Evolutionary conservation across 2,797 vertebrate genomes (phyloP).

Genomic region (Malacoctenus gilli): DNA sequence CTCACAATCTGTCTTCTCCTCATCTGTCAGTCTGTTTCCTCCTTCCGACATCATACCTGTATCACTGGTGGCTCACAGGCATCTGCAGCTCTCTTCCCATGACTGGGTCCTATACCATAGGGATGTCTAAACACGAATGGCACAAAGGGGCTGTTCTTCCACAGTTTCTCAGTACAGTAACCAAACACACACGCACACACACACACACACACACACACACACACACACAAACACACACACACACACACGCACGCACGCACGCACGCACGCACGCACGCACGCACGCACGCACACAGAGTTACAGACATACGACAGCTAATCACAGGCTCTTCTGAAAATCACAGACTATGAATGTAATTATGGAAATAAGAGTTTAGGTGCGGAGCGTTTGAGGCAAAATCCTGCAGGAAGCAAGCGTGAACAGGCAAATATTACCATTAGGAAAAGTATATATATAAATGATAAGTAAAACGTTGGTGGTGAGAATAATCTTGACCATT

Average conservation of each 20-base stretch:
- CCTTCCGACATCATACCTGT: slow-evolving; percentile 55
- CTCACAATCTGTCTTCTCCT: slow-evolving; percentile 36
- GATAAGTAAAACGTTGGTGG: background rate
- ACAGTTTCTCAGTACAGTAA: slow-evolving; percentile 58
- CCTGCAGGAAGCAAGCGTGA: slow-evolving; percentile 14
- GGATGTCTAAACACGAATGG: slow-evolving; percentile 66
- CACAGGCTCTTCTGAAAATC: slow-evolving; percentile 66
- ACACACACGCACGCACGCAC: slow-evolving; percentile 27
- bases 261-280: slow-evolving; percentile 23
- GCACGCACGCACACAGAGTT: background rate
- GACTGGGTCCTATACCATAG: slow-evolving; percentile 59
- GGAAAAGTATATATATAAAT: slow-evolving; percentile 30
- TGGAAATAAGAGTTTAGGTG: slow-evolving; percentile 37
- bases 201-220: slow-evolving; percentile 27
- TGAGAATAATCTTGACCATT: too few relatives aligned
- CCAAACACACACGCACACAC: slow-evolving; percentile 17
- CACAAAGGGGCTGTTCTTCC: slow-evolving; percentile 60
- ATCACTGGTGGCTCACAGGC: slow-evolving; percentile 39
- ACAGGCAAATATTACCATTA: slow-evolving; percentile 17
- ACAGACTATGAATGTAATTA: slow-evolving; percentile 65
- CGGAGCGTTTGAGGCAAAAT: slow-evolving; percentile 48
- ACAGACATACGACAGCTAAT: slow-evolving; percentile 43
- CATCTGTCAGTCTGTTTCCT: slow-evolving; percentile 46
- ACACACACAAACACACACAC: slow-evolving; percentile 37
- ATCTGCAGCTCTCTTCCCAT: slow-evolving; percentile 45